These are phyloP conservation scores for Lasaia peninsularis DNA, from an alignment of 1,140 invertebrate species.

Conservation along the genomic window DNA sequence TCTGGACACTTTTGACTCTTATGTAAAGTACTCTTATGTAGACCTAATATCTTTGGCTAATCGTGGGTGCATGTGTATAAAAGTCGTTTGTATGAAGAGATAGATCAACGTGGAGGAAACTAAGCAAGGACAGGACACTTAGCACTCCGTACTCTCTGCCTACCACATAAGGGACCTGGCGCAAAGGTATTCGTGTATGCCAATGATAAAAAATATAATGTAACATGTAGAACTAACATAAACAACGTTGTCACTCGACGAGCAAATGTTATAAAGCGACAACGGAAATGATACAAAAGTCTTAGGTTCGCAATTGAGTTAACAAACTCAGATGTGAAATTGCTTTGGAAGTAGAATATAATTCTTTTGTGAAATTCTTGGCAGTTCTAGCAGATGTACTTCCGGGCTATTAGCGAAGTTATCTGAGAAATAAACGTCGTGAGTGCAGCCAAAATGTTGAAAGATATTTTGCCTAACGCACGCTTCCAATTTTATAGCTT, in stretches of 20 bases:
- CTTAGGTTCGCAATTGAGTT: slow-evolving; percentile 31
- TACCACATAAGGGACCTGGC: no score
- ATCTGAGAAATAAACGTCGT: slow-evolving; percentile 28
- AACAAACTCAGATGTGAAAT: slow-evolving; percentile 40
- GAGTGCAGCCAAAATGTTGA: slow-evolving; percentile 31
- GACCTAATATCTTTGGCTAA: no score
- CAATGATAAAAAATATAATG: not conserved
- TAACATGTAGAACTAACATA: not conserved
- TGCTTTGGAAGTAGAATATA: slow-evolving; percentile 38
- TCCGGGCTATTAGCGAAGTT: slow-evolving; percentile 32
- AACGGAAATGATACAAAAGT: slow-evolving; percentile 22
- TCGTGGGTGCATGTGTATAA: no score
- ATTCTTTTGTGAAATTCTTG: slow-evolving; percentile 42
- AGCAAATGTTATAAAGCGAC: slow-evolving; percentile 16
- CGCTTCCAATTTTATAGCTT: slow-evolving; percentile 23
- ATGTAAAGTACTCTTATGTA: no score
- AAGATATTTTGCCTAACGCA: slow-evolving; percentile 23
- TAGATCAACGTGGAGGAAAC: no score
- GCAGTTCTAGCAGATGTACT: slow-evolving; percentile 31
- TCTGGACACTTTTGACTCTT: no score
- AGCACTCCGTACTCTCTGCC: no score
- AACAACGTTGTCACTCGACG: slow-evolving; percentile 9
- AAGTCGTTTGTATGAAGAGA: no score
- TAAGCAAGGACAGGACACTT: no score
- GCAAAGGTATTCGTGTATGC: no score